phyloP scores from a whole-genome alignment of 2,113 vertebrate species.

The Sylvia atricapilla region DNA sequence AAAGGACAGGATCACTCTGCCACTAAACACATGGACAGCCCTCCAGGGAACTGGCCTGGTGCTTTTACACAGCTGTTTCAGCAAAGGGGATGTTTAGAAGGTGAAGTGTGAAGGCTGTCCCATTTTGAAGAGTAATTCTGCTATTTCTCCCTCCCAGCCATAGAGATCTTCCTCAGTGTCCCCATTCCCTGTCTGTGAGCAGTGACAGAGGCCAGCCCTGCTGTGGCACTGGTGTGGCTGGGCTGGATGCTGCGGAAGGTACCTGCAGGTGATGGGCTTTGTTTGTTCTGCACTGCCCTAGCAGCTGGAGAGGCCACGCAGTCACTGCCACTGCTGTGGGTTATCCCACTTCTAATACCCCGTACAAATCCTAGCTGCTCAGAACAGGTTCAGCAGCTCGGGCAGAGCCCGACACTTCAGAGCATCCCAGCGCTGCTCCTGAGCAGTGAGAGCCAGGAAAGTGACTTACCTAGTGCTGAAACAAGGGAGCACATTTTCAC shows the following conservation, averaged over 20 bases:
- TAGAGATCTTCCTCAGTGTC: no score
- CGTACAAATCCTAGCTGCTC: neutral
- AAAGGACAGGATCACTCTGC: neutral
- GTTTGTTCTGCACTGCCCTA: neutral
- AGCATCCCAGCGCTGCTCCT: neutral
- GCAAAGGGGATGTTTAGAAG: neutral
- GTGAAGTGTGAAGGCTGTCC: neutral
- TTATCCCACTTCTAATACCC: neutral
- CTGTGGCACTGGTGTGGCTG: neutral
- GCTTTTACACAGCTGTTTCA: neutral
- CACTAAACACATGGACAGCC: rapidly evolving
- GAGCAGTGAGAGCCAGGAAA: neutral
- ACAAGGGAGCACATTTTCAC: neutral
- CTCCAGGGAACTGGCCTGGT: neutral
- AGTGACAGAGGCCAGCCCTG: neutral
- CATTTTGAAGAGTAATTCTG: rapidly evolving
- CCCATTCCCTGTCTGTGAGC: neutral
- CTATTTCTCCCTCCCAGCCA: neutral
- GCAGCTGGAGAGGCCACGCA: neutral
- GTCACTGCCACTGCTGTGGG: neutral
- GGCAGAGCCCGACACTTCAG: neutral
- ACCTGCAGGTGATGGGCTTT: rapidly evolving
- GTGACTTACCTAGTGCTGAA: neutral
- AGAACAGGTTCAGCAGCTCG: neutral
- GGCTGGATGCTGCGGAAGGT: neutral